Conservation (phyloP, 2,797 vertebrate species). For the Kryptolebias ocellatus region DNA sequence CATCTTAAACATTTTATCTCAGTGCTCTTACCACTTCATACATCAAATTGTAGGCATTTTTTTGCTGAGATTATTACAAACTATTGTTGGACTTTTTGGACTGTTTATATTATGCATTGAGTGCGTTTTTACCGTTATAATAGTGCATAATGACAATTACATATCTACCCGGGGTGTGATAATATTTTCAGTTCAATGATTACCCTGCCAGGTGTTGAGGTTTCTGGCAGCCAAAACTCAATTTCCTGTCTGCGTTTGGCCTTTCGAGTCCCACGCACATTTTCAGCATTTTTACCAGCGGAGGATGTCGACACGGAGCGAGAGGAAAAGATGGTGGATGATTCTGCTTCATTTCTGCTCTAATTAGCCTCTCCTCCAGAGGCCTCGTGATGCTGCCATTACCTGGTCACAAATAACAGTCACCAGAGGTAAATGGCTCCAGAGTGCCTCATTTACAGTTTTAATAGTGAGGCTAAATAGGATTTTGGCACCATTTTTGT, state of each 20-base stretch:
- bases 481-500: neutral
- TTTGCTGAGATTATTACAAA: too few relatives aligned
- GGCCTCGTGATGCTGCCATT: conserved; percentile 7
- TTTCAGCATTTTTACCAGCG: conserved; percentile 33
- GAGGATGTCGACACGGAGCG: conserved; percentile 21
- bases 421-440: neutral
- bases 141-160: neutral
- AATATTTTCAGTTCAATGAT: conserved; percentile 38
- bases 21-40: too few relatives aligned
- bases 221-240: conserved; percentile 33
- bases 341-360: conserved; percentile 12
- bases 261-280: conserved; percentile 44
- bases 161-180: conserved; percentile 18
- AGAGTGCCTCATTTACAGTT: neutral
- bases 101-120: neutral
- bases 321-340: neutral
- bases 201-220: conserved; percentile 53
- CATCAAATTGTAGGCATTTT: too few relatives aligned
- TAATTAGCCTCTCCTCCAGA: conserved; percentile 6
- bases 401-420: conserved; percentile 4
- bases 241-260: conserved; percentile 43
- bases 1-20: too few relatives aligned
- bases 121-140: neutral
- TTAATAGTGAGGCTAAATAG: neutral
- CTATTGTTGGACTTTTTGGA: too few relatives aligned